Base-by-base conservation (phyloP, 37 sponge, comb jelly and placozoan genomes). In the Cliona cf. orientalis region DNA sequence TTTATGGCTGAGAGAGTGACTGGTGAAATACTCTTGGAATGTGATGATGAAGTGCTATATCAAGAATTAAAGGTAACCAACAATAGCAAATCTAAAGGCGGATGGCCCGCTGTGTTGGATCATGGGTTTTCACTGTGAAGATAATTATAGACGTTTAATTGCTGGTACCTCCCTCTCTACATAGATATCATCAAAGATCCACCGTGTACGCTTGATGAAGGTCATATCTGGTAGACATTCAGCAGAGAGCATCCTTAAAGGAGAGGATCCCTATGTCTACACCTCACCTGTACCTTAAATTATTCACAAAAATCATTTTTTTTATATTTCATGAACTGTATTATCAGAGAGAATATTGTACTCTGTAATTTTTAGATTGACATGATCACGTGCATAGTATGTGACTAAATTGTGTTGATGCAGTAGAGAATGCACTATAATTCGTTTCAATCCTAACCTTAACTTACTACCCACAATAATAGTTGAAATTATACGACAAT, bases 1-100 rank as follows among this genome's bases (percentile, higher is more conserved):
- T 82, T 82, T 65, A 74, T 77, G 72, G 42, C 29, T 26, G 80
- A 86, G 71, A 62, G 80, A 56, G 65, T 86, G 29, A 67, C 69
- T 1, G 66, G 86, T 46, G 42, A 57, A 38, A 25, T 86, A 28
- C 80, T 86, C 2, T 11, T 41, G 17, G 76, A 76, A 45, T 60
- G 76, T 22, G 56, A 37, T 25, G 85, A 75, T 6, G 68, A 23
- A 5, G 56, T 82, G 5, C 83, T 82, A 1, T 53, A 82, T 28
- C 7, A 60, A 14, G 74, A 82, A 28, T 37, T 82, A 0, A 74
- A 65, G 2, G 34, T 79, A 0, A 14, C 76, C 31, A 40, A 23
- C 38, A 75, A 75, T n/a, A n/a, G n/a, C n/a, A n/a, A n/a, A n/a
- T n/a, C n/a, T n/a, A 63, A n/a, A n/a, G n/a, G n/a, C n/a, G n/a